Conservation (phyloP, 2,888 invertebrate genomes). For the Danaus chrysippus region DNA sequence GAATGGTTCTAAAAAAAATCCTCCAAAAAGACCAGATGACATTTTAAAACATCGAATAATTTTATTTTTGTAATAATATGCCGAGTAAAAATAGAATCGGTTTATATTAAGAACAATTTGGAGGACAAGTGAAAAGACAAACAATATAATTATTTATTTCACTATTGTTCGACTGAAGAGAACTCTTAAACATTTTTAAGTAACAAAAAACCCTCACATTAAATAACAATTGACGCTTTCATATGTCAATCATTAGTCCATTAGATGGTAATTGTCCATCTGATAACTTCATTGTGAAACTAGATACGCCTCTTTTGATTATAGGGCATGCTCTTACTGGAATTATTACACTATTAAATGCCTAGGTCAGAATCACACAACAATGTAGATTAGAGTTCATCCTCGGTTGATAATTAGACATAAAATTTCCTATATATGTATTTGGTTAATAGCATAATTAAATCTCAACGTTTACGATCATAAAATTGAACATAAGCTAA, state of each 20-base stretch:
- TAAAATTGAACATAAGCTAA: too few relatives aligned
- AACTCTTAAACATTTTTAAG: not conserved
- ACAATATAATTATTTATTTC: too few relatives aligned
- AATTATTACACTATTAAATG: not conserved
- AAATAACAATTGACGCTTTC: constrained; percentile 1
- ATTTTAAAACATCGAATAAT: constrained; percentile 2
- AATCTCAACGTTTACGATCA: too few relatives aligned
- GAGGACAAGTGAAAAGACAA: too few relatives aligned
- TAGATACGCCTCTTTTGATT: constrained; percentile 14
- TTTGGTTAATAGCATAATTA: too few relatives aligned
- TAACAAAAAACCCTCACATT: not conserved
- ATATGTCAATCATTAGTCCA: constrained; percentile 15
- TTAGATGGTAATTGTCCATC: constrained; percentile 20
- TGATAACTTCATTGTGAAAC: constrained; percentile 28
- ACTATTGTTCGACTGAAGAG: too few relatives aligned
- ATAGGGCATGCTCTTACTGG: constrained; percentile 3
- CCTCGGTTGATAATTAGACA: too few relatives aligned
- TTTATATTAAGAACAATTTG: too few relatives aligned
- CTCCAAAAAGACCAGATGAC: not conserved
- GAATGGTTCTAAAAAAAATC: not conserved
- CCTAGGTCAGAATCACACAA: not conserved
- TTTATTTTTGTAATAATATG: not conserved
- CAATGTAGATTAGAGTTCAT: not conserved
- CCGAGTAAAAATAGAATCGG: not conserved
- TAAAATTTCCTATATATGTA: too few relatives aligned